Percentiles rank a stretch among this genome's conserved stretches.
Evolutionary conservation across 1,140 invertebrate genomes (phyloP).

Genomic region (Drosophila kikkawai): DNA sequence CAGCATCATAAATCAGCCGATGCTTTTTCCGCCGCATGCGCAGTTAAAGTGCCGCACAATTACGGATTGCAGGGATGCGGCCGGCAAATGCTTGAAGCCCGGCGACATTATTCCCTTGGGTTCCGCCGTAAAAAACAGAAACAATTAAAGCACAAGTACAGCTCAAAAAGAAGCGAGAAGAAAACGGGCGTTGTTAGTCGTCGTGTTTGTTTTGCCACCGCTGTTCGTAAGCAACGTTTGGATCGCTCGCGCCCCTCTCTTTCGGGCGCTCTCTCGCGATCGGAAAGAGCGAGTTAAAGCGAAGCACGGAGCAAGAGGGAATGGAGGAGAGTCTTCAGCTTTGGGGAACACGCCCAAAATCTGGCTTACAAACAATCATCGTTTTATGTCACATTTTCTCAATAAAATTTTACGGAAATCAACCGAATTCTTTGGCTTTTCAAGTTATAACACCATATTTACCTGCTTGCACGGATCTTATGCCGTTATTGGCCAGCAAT

Average conservation of each 20-base stretch:
- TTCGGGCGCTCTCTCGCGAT: conserved; percentile 28
- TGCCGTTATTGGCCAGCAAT: conserved; percentile 64
- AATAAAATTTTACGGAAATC: background rate
- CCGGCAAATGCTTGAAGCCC: conserved; percentile 13
- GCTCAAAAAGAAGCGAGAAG: conserved; percentile 10
- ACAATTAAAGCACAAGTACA: background rate
- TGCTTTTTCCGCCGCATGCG: conserved; percentile 39
- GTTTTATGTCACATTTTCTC: conserved; percentile 48
- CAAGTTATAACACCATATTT: conserved; percentile 7
- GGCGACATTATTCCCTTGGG: conserved; percentile 14
- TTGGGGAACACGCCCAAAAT: conserved; percentile 79
- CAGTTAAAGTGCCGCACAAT: conserved; percentile 37
- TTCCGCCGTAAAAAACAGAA: conserved; percentile 2
- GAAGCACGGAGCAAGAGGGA: conserved; percentile 63
- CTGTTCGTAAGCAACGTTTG: conserved; percentile 70
- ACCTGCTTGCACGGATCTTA: conserved; percentile 67
- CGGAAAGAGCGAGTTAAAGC: conserved; percentile 71
- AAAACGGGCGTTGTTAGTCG: conserved; percentile 69
- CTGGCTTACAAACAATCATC: conserved; percentile 64
- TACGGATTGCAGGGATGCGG: conserved; percentile 18
- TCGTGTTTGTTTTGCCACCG: conserved; percentile 73
- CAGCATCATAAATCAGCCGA: conserved; percentile 43
- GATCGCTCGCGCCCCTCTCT: conserved; percentile 33
- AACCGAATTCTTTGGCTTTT: background rate
- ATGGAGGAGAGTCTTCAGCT: conserved; percentile 69